phyloP scores from a whole-genome alignment of 2,888 invertebrate genomes.

The Folsomia candida region DNA sequence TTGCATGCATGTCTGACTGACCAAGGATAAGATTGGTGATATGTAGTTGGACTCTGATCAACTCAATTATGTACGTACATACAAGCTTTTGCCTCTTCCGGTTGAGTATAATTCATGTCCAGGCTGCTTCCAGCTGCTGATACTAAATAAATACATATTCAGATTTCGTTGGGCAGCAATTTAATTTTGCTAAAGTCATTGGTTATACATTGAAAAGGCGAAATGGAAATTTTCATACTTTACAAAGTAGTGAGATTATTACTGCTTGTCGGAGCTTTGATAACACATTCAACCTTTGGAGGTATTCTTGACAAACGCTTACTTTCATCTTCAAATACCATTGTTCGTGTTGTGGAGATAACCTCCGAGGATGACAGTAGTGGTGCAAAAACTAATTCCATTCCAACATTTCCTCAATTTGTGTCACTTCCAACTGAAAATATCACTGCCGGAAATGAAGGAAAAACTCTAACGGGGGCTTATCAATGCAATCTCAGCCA shows the following conservation, averaged over 20 bases:
- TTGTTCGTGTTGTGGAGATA: neutral
- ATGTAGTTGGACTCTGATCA: no score
- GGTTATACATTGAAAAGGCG: no score
- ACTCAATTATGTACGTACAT: no score
- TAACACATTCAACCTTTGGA: neutral
- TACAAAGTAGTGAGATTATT: neutral
- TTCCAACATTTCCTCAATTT: neutral
- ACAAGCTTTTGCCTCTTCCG: no score
- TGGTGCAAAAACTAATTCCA: neutral
- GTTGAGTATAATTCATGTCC: no score
- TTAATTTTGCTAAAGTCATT: no score
- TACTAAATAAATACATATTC: no score
- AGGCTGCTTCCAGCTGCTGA: no score
- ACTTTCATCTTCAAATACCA: neutral
- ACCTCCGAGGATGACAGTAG: neutral
- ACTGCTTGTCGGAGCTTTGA: neutral
- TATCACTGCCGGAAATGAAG: neutral
- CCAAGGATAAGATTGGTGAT: no score
- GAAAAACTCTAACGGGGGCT: no score
- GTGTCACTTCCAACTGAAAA: neutral
- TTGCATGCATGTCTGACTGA: no score
- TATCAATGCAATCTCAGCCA: slow-evolving; percentile 11
- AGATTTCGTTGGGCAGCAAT: no score
- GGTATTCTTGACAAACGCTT: neutral
- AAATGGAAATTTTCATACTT: neutral